Evolutionary conservation across 2,797 vertebrate species (phyloP), one percentile per base, ranked within the genome.

Genomic region (Diplodus puntazzo): DNA sequence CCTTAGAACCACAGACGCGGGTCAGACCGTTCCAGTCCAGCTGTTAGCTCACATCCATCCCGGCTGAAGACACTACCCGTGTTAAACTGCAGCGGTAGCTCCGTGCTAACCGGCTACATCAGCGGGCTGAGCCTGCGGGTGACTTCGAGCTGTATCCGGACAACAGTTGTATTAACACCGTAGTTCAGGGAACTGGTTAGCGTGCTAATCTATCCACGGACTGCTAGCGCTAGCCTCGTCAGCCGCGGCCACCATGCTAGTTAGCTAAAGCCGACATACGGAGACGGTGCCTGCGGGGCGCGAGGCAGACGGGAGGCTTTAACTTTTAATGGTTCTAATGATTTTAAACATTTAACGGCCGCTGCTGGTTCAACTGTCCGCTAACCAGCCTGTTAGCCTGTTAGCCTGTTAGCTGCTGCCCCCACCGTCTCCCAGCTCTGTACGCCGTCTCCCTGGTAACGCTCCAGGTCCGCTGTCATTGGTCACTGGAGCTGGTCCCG

Each of bases 371-470:
- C 34, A 23, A 0, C 25, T 13, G 1, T 8, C 16, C 17, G 16
- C 3, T 54, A 39, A 9, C 46, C 1, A n/a, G 46, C 23, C 16
- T 2, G 59, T 45, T 77, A 78, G 39, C 46, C 27, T 1, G 52
- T 64, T 67, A 80, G 58, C 66, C 53, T 30, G 67, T 48, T 88
- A 85, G 39, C 49, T 18, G 27, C 64, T 21, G 39, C 18, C 4
- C 18, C 14, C 25, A 12, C 39, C 20, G 58, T 71, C 72, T 57
- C 46, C 48, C 30, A 61, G 70, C 50, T 11, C 67, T 30, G 77
- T 77, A 85, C 77, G 60, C 81, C 34, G 93, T 93, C 78, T 63
- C 93, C 93, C 3, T 87, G 90, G 93, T 88, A 91, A 94, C 93
- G 80, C 74, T 77, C 23, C 46, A 62, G 65, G 0, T 30, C 55